Conservation (phyloP, 2,797 vertebrate genomes). For the Agapornis canus region DNA sequence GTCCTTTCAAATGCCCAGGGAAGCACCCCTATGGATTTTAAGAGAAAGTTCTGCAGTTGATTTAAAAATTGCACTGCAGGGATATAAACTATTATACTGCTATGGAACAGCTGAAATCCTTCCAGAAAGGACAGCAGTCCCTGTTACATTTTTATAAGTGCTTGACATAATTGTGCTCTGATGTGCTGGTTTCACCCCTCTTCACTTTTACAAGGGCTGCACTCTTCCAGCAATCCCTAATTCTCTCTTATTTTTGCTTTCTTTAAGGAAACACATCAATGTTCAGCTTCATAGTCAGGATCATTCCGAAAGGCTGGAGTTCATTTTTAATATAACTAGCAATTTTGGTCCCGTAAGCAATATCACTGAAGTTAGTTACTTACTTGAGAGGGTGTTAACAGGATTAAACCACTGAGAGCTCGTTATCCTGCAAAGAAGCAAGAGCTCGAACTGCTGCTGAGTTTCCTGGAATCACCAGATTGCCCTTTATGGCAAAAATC, state of each 20-base stretch:
- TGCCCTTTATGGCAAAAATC: slow-evolving; percentile 16
- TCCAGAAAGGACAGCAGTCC: not conserved
- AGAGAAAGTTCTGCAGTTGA: not conserved
- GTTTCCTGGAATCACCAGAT: not conserved
- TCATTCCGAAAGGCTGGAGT: not conserved
- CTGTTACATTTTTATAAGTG: not conserved
- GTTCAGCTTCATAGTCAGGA: not conserved
- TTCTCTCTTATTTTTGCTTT: not conserved
- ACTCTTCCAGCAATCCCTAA: not conserved
- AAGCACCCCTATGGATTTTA: not conserved
- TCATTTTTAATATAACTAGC: not conserved
- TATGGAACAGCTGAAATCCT: not conserved
- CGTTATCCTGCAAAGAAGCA: not conserved
- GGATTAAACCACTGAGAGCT: slow-evolving; percentile 5
- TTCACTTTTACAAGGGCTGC: not conserved
- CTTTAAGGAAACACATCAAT: not conserved
- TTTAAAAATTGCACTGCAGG: not conserved
- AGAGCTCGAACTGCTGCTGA: not conserved
- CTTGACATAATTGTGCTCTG: not conserved
- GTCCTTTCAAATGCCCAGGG: not conserved
- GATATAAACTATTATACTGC: not conserved
- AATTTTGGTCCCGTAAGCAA: not conserved
- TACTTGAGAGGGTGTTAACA: not conserved
- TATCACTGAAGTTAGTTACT: not conserved
- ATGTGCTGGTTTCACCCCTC: not conserved